Base-by-base conservation (phyloP, 1,140 invertebrate species). In the Glomeris maerens region DNA sequence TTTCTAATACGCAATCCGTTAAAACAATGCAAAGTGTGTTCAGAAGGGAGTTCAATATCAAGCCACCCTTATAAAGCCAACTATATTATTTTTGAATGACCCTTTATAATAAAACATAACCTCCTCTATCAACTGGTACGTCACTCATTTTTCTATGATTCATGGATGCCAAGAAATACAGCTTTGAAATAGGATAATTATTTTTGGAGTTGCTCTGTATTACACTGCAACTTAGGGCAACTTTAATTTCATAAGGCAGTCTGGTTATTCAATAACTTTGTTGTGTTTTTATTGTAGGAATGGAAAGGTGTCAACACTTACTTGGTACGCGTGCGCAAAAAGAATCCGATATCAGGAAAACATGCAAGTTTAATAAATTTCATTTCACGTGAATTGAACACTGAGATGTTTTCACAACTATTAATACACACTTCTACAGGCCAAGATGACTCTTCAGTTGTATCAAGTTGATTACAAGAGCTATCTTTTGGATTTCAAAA, bases 391-490 rank as follows among this genome's bases (percentile, higher is more conserved):
- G 28, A 2, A 53, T 14, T 25, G 17, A n/a, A 50, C 10, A 7
- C 17, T 42, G 3, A 7, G 10, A 7, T 29, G 14, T 3, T 27
- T 21, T 5, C 36, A 25, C 41, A 22, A 3, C 14, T 27, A 22
- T 45, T 17, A 27, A 27, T 46, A 14, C 39, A 46, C 36, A 31
- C 45, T 39, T 38, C 50, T 60, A 20, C 58, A 73, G 67, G 67
- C 88, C 13, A 95, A 96, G 71, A 98, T 99, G 92, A 94, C 89
- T 0, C 73, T 99, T 31, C 95, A 99, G 66, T 71, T 99, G 26
- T 99, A 98, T 68, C 94, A 98, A 73, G 95, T 98, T 2, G 95
- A 98, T 68, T 87, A 90, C 62, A 94, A 95, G 67, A 95, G 87
- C 60, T 98, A 92, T 65, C 73, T 98, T 21, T 70, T 99, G 2